Conservation (phyloP, 2,113 vertebrate genomes). For the Lepidiolamprologus cunningtoni region DNA sequence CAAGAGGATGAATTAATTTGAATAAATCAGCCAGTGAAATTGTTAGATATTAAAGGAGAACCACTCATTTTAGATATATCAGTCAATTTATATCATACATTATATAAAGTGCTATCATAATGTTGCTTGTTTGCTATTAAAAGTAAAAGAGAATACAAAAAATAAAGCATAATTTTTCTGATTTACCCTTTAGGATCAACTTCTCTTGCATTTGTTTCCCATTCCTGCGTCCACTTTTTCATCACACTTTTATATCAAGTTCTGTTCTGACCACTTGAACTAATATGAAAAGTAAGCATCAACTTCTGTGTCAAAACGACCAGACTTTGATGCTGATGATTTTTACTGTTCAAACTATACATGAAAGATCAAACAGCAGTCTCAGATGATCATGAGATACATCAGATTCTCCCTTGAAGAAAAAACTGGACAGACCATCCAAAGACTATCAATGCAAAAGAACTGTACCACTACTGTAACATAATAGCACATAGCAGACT, state of each 20-base stretch:
- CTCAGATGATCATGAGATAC: background rate
- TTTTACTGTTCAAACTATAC: background rate
- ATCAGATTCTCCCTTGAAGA: background rate
- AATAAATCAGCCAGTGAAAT: background rate
- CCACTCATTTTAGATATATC: background rate
- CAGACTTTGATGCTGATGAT: background rate
- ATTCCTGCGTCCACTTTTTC: background rate
- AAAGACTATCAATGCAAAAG: background rate
- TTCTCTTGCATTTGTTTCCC: background rate
- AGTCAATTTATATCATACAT: background rate
- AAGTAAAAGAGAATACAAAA: background rate
- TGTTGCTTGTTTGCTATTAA: background rate
- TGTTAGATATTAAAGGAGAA: background rate
- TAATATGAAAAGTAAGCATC: background rate
- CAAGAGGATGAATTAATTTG: background rate
- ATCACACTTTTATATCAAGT: background rate
- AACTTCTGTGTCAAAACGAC: background rate
- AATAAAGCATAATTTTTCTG: background rate
- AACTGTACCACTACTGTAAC: background rate
- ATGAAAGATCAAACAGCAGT: background rate
- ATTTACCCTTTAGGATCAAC: background rate
- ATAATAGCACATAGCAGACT: background rate
- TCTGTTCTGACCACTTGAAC: background rate
- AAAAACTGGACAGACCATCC: background rate
- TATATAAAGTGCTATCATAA: background rate